These are phyloP conservation scores for Hemiscyllium ocellatum DNA, from an alignment of 2,113 vertebrate species.

Conservation along the genomic window DNA sequence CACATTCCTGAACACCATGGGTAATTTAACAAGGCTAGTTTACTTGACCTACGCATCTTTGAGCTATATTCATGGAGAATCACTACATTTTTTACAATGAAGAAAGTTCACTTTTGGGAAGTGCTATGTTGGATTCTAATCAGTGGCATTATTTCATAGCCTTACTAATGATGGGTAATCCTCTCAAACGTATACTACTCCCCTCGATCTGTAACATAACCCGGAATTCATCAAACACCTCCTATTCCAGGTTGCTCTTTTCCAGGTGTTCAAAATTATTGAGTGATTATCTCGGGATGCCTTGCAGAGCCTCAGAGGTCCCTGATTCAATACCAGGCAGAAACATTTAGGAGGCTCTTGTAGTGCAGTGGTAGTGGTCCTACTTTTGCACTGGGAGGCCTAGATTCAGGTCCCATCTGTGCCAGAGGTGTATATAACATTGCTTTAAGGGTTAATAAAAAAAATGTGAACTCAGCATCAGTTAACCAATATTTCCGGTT, in stretches of 20 bases:
- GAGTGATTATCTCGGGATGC: not conserved
- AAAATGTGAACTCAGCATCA: not conserved
- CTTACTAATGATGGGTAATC: not conserved
- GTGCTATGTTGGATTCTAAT: not conserved
- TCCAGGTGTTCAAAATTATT: not conserved
- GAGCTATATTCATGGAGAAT: not conserved
- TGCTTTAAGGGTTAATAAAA: too few relatives aligned
- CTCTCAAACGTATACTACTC: not conserved
- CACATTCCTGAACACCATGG: too few relatives aligned
- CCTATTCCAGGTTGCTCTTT: not conserved
- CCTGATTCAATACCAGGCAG: not conserved
- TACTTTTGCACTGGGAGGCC: too few relatives aligned
- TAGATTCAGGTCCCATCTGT: too few relatives aligned
- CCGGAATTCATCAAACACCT: not conserved
- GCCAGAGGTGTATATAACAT: too few relatives aligned
- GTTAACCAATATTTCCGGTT: not conserved
- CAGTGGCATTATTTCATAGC: not conserved
- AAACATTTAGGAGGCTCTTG: too few relatives aligned
- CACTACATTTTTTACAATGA: not conserved
- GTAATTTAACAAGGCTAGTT: too few relatives aligned
- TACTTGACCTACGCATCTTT: too few relatives aligned
- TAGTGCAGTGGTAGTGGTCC: too few relatives aligned
- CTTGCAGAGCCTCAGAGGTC: not conserved
- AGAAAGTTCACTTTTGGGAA: not conserved
- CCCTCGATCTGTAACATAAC: not conserved